Percentiles rank a stretch among this genome's conserved stretches.
Evolutionary conservation across 2,888 invertebrate species (phyloP).

Genomic region (Orgyia antiqua): DNA sequence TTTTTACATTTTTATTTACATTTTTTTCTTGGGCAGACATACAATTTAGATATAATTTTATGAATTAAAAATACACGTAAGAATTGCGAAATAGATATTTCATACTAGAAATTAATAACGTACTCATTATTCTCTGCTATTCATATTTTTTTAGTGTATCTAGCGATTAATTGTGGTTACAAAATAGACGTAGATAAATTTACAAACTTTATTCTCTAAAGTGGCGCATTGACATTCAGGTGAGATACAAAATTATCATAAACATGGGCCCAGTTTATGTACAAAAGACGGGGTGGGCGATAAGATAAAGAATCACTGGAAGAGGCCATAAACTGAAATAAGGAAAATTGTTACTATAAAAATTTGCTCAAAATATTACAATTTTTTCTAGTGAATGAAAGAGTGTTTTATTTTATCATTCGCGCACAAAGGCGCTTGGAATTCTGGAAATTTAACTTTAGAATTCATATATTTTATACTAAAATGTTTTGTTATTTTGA

Average conservation of each 20-base stretch:
- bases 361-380: constrained; percentile 2
- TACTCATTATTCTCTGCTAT: no score
- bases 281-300: constrained; percentile 37
- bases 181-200: no score
- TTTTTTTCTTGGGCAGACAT: no score
- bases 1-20: no score
- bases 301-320: constrained; percentile 25
- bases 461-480: no score
- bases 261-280: constrained; percentile 60
- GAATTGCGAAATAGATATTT: no score
- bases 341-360: not conserved
- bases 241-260: constrained; percentile 64
- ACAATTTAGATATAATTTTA: no score
- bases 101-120: no score
- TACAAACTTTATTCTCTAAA: constrained; percentile 40
- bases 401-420: not conserved
- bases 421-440: not conserved
- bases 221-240: constrained; percentile 56
- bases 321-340: constrained; percentile 6
- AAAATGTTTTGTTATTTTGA: no score
- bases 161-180: no score
- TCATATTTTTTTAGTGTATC: no score
- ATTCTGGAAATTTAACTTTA: not conserved
- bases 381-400: not conserved
- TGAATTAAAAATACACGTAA: no score